Evolutionary conservation across 2,888 invertebrate genomes (phyloP).

Genomic region (Alcis repandata): DNA sequence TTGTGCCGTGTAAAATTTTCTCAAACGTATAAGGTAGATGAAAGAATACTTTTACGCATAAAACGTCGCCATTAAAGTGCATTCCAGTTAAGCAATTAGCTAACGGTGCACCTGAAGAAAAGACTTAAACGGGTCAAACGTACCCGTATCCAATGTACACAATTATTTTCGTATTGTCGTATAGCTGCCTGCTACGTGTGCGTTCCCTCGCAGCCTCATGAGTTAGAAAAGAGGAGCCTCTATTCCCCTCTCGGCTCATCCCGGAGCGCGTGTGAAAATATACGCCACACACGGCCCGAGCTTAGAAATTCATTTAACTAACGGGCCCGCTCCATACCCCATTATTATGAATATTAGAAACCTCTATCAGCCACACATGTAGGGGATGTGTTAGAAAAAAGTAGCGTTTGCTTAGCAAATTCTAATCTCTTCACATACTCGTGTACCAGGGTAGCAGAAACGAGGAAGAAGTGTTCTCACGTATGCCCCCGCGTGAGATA

Average conservation of each 20-base stretch:
- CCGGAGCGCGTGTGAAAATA: constrained; percentile 58
- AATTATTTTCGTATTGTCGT: constrained; percentile 51
- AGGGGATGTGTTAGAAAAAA: constrained; percentile 78
- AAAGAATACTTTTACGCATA: neutral
- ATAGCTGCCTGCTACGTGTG: constrained; percentile 49
- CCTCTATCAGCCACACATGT: constrained; percentile 54
- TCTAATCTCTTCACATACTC: constrained; percentile 87
- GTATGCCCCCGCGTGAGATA: constrained; percentile 75
- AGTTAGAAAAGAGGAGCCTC: constrained; percentile 50
- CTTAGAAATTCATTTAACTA: constrained; percentile 59
- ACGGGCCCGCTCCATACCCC: constrained; percentile 40
- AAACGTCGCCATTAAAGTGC: constrained; percentile 9
- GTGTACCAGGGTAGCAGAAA: constrained; percentile 77
- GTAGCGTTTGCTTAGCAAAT: constrained; percentile 84
- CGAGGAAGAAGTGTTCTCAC: constrained; percentile 70
- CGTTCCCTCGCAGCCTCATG: constrained; percentile 51
- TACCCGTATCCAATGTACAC: constrained; percentile 43
- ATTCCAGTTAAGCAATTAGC: constrained; percentile 12
- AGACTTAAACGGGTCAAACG: constrained; percentile 33
- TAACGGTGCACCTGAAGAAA: constrained; percentile 32
- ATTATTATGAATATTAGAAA: constrained; percentile 46
- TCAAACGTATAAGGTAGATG: constrained; percentile 1
- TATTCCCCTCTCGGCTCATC: constrained; percentile 53
- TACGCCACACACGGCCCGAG: constrained; percentile 50
- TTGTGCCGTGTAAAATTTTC: neutral